phyloP scores from a whole-genome alignment of 2,797 vertebrate species.

The Emydoidea blandingii region DNA sequence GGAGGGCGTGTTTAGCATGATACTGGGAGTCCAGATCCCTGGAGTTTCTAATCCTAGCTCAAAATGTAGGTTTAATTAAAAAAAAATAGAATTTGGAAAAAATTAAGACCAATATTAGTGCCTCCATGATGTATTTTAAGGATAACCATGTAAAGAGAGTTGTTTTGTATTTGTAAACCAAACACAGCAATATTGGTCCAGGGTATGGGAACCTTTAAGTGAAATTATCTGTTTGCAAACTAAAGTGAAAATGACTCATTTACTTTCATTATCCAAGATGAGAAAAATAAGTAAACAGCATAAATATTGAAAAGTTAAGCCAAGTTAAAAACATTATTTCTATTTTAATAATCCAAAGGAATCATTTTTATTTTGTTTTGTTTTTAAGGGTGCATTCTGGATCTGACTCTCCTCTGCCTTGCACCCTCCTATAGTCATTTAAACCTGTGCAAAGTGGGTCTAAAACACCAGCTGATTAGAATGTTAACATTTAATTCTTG shows the following conservation, averaged over 20 bases:
- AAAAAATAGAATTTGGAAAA: neutral
- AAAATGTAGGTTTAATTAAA: too few relatives aligned
- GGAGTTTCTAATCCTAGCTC: neutral
- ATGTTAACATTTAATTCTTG: neutral
- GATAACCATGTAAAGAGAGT: neutral
- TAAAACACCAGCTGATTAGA: neutral
- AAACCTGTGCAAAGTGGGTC: neutral
- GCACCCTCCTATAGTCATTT: too few relatives aligned
- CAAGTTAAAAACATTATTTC: neutral
- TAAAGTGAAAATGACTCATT: neutral
- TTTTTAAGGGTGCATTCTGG: neutral
- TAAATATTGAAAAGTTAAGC: neutral
- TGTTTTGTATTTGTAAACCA: neutral
- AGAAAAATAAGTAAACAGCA: neutral
- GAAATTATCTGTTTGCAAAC: neutral
- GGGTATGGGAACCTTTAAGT: neutral
- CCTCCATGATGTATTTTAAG: neutral
- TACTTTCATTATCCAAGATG: neutral
- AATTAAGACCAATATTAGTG: neutral
- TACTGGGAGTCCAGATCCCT: neutral
- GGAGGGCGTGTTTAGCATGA: rapidly evolving
- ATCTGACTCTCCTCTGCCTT: neutral
- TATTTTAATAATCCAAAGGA: neutral
- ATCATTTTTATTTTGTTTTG: neutral
- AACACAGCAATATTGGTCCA: neutral